Base-by-base conservation (phyloP, 1,140 invertebrate species). In the Drosophila lacteicornis region DNA sequence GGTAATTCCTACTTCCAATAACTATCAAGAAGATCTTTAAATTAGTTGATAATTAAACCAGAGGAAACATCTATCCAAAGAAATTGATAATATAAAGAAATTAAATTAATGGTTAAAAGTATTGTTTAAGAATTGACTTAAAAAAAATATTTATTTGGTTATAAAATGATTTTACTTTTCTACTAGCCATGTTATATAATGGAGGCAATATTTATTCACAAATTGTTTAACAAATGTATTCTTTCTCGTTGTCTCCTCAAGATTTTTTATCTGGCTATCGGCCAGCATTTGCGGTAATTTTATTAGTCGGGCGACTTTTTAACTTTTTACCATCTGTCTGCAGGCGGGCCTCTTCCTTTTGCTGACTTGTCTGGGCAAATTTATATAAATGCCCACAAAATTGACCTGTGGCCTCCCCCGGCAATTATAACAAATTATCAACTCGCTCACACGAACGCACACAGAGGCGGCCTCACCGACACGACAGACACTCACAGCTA, bases 381-480 rank as follows among this genome's bases (percentile, higher is more conserved):
- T 90, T 90, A 75, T 84, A 84, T 75, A 90, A 88, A 88, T 90
- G 85, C 78, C 84, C 85, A 80, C 85, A 90, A 90, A 88, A 88
- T 88, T 88, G 84, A 88, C 85, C 84, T 88, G 80, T 79, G 84
- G 85, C 80, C 61, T 84, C 80, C 85, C 84, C 69, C 78, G 77
- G 84, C 84, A 88, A 88, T 88, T 88, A 88, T 88, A 90, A 90
- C 84, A 88, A 88, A 88, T 88, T 88, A 88, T 88, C 84, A 88
- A 88, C 85, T 88, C 62, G 66, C 84, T 88, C 84, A 88, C 84
- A 90, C 84, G 84, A 73, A 88, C 62, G 40, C 62, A 60, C 17
- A 45, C 40, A 36, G 45, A 12, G 3, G 11, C 11, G 60, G 38
- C 12, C 50, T 61, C 62, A 50, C 62, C 43, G 67, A 57, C 45